phyloP scores from a whole-genome alignment of 2,888 invertebrate species.

The Carabus problematicus region DNA sequence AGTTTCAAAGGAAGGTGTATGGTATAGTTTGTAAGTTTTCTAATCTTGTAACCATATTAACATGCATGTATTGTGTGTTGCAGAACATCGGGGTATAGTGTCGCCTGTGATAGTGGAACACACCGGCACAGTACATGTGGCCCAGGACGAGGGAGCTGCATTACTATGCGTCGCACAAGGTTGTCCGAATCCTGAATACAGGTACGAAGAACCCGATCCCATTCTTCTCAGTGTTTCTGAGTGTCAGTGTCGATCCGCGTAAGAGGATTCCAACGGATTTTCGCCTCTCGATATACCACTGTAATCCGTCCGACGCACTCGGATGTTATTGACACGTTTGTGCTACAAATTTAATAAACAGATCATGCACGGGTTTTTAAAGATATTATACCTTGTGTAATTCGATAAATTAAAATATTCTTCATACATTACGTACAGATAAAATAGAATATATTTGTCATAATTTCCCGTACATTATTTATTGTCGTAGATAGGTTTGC shows the following conservation, averaged over 20 bases:
- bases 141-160: constrained; percentile 77
- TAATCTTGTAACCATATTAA: neutral
- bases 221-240: constrained; percentile 16
- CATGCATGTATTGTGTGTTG: constrained; percentile 47
- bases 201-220: constrained; percentile 60
- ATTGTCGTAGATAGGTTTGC: too few species aligned
- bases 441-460: too few species aligned
- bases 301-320: constrained; percentile 28
- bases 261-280: constrained; percentile 40
- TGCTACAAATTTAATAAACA: constrained; percentile 34
- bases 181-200: constrained; percentile 79
- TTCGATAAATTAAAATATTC: too few species aligned
- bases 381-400: too few species aligned
- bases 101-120: constrained; percentile 76
- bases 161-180: constrained; percentile 81
- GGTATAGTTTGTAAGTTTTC: neutral
- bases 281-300: constrained; percentile 30
- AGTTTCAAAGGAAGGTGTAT: neutral
- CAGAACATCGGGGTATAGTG: constrained; percentile 76
- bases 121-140: constrained; percentile 72
- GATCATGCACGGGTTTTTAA: constrained; percentile 30
- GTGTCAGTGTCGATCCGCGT: constrained; percentile 20
- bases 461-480: too few species aligned
- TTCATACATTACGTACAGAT: too few species aligned
- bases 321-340: constrained; percentile 33